phyloP scores from a whole-genome alignment of 2,888 invertebrate genomes.

The Lochmaea capreae region DNA sequence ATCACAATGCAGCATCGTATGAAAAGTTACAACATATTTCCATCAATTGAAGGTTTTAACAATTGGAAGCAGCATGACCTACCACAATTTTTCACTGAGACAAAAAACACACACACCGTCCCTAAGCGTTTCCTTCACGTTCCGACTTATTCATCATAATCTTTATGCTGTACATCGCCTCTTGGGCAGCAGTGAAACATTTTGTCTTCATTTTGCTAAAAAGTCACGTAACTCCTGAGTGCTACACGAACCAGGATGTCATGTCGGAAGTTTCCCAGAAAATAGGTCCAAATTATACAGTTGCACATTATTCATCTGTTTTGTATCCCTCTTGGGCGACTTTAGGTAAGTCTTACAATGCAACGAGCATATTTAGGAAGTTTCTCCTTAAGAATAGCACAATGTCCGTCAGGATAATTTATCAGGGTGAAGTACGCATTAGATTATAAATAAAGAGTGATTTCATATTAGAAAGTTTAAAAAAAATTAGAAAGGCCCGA shows the following conservation, averaged over 20 bases:
- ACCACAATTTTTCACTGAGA: background rate
- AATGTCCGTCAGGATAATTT: background rate
- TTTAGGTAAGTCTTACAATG: conserved; percentile 11
- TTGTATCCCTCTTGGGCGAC: conserved; percentile 7
- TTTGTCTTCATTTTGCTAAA: conserved; percentile 30
- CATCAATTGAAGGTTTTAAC: background rate
- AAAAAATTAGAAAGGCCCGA: no score
- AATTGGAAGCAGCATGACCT: background rate
- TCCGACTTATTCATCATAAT: conserved; percentile 15
- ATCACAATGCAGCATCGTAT: no score
- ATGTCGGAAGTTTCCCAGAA: conserved; percentile 38
- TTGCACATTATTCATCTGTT: conserved; percentile 39
- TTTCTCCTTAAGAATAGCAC: background rate
- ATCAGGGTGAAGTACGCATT: background rate
- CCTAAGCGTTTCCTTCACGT: conserved; percentile 4
- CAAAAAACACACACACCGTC: background rate
- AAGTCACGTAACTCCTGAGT: conserved; percentile 38
- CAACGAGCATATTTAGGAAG: conserved; percentile 9
- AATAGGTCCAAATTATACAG: conserved; percentile 38
- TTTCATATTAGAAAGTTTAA: no score
- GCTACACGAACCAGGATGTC: conserved; percentile 37
- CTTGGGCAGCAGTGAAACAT: conserved; percentile 13
- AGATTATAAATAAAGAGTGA: background rate
- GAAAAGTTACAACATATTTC: background rate
- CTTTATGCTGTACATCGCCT: conserved; percentile 15